Conservation (phyloP, 2,113 vertebrate genomes). For the Microtus pennsylvanicus region DNA sequence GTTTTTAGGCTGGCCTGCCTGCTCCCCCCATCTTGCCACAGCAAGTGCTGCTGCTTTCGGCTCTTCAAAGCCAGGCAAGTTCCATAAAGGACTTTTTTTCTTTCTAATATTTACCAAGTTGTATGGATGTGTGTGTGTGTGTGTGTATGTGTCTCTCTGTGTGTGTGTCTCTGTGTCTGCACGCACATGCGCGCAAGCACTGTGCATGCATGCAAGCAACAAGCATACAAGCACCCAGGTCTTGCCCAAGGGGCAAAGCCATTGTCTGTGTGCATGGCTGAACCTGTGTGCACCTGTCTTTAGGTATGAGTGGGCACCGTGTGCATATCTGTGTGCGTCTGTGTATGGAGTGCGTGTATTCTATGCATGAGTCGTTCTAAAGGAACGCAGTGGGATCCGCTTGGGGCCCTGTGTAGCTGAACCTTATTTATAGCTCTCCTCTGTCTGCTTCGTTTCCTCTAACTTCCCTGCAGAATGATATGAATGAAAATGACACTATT, state of each 20-base stretch:
- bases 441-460: conserved; percentile 87
- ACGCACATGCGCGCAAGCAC: no score
- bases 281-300: conserved; percentile 2
- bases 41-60: conserved; percentile 5
- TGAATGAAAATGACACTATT: conserved; percentile 88
- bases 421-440: conserved; percentile 87
- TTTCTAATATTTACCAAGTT: conserved; percentile 54
- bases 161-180: background rate
- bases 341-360: conserved; percentile 23
- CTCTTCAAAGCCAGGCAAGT: conserved; percentile 70
- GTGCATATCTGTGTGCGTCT: conserved; percentile 2
- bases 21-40: background rate
- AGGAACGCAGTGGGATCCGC: conserved; percentile 79
- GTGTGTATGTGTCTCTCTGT: no score
- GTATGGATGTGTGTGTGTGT: background rate
- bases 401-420: conserved; percentile 77
- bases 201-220: background rate
- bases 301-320: background rate
- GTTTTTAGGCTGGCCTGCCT: conserved; percentile 46
- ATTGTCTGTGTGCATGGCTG: background rate
- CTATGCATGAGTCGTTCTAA: conserved; percentile 72
- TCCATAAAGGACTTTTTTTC: conserved; percentile 21
- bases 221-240: background rate
- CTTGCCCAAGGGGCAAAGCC: background rate
- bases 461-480: conserved; percentile 84